Conservation (phyloP, 2,888 invertebrate species). For the Pelosia muscerda region DNA sequence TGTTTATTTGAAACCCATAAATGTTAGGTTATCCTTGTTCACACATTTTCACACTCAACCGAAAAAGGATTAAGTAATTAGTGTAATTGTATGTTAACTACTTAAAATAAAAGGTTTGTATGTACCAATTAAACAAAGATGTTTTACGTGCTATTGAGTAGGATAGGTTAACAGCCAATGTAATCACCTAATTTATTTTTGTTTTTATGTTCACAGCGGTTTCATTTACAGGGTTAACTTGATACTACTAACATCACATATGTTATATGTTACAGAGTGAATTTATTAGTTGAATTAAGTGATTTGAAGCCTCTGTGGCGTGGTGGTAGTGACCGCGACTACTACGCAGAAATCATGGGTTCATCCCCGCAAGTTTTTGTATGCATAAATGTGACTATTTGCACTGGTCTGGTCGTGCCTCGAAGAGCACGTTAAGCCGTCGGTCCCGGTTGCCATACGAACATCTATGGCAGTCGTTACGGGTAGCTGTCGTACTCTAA, state of each 20-base stretch:
- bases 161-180: slow-evolving; percentile 22
- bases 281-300: neutral
- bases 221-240: slow-evolving; percentile 1
- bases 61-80: slow-evolving; percentile 19
- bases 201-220: slow-evolving; percentile 15
- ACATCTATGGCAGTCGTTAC: too few species aligned
- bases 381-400: too few species aligned
- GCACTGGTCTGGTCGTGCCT: too few species aligned
- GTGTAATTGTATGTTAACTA: slow-evolving; percentile 13
- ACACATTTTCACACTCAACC: slow-evolving; percentile 7
- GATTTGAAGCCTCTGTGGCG: neutral
- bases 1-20: neutral
- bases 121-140: slow-evolving; percentile 25
- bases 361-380: too few species aligned
- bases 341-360: too few species aligned
- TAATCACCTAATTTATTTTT: slow-evolving; percentile 27
- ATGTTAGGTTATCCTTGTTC: neutral
- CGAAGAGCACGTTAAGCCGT: too few species aligned
- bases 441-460: too few species aligned
- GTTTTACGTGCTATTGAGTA: slow-evolving; percentile 28
- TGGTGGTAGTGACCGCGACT: too few species aligned
- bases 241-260: neutral
- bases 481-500: too few species aligned
- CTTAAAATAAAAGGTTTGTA: slow-evolving; percentile 21
- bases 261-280: too few species aligned